Conservation (phyloP, 1,140 invertebrate genomes). For the Drosophila pallidifrons region DNA sequence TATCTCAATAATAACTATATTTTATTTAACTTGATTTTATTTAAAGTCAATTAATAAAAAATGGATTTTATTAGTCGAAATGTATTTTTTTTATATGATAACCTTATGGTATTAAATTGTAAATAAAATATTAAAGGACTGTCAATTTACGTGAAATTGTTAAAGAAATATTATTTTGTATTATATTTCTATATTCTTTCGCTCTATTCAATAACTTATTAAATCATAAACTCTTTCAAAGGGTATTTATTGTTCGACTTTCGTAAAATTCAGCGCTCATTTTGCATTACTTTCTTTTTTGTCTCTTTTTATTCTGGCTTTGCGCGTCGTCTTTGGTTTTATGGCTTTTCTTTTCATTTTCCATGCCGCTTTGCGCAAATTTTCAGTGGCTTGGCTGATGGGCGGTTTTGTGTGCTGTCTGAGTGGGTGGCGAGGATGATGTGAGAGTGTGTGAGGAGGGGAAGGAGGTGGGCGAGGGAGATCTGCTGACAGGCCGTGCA, state of each 20-base stretch:
- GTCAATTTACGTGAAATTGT: no score
- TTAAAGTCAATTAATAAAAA: no score
- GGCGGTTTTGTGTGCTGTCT: not conserved
- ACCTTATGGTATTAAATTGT: no score
- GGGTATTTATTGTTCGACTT: constrained; percentile 9
- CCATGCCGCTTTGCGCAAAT: constrained; percentile 80
- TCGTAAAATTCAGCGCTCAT: not conserved
- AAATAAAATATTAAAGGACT: no score
- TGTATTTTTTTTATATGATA: no score
- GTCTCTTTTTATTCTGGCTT: constrained; percentile 62
- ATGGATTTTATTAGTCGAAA: no score
- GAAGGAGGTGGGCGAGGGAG: not conserved
- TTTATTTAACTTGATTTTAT: no score
- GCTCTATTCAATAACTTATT: not conserved
- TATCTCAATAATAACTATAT: no score
- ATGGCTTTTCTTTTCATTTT: constrained; percentile 84
- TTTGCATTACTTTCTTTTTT: constrained; percentile 55
- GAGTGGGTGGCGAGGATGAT: constrained; percentile 2
- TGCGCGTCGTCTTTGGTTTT: constrained; percentile 82
- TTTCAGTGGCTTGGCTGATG: constrained; percentile 54
- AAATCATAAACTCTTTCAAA: not conserved
- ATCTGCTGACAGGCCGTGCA: constrained; percentile 73
- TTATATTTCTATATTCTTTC: not conserved
- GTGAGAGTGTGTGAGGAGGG: not conserved
- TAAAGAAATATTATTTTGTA: no score